Conservation (phyloP, 2,888 invertebrate species). For the Pegoplata infirma region DNA sequence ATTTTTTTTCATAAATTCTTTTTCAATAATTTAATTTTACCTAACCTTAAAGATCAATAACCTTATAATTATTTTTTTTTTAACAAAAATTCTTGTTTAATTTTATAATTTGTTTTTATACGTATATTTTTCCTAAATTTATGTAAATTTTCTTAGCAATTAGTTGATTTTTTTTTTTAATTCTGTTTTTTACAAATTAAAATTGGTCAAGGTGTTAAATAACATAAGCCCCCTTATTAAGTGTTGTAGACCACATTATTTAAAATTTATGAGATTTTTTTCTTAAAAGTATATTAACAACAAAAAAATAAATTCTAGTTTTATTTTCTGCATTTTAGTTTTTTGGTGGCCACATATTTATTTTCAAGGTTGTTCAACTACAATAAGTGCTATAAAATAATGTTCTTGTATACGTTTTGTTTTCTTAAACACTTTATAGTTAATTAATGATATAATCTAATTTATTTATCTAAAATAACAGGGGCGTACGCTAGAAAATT, state of each 20-base stretch:
- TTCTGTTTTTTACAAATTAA: neutral
- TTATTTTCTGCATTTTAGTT: slow-evolving; percentile 9
- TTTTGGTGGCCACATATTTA: slow-evolving; percentile 19
- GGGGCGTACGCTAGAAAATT: too few relatives aligned
- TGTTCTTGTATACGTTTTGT: neutral
- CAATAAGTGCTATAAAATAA: neutral
- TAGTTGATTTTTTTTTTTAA: neutral
- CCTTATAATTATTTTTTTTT: too few relatives aligned
- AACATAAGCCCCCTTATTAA: slow-evolving; percentile 7
- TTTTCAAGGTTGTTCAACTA: slow-evolving; percentile 34
- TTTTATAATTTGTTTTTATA: neutral
- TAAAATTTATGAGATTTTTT: slow-evolving; percentile 15
- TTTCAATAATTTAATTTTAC: too few relatives aligned
- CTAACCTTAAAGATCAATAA: neutral
- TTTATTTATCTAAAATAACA: too few relatives aligned
- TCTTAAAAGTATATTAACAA: neutral
- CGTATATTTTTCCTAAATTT: neutral
- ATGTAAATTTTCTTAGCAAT: neutral
- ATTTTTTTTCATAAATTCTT: too few relatives aligned
- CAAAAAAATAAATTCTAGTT: slow-evolving; percentile 26
- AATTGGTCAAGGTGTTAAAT: slow-evolving; percentile 24
- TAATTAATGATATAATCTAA: neutral
- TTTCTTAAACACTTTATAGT: neutral
- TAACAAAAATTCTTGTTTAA: neutral
- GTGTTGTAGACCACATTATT: slow-evolving; percentile 25